Conservation (phyloP, 1,140 invertebrate species). For the Euwallacea similis region DNA sequence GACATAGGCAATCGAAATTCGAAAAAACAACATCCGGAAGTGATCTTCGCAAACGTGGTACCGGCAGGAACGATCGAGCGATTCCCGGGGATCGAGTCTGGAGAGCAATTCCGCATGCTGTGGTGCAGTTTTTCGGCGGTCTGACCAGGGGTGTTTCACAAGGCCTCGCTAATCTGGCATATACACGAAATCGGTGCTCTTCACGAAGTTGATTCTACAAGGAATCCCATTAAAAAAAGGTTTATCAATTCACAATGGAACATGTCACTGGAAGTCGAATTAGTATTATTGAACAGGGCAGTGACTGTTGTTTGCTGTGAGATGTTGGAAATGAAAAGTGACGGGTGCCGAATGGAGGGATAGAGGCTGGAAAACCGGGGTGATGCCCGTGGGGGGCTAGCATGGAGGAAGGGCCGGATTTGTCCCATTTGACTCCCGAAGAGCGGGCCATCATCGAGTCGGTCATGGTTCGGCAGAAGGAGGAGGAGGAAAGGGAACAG, state of each 20-base stretch:
- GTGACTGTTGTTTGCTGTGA: background rate
- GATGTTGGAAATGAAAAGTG: constrained; percentile 5
- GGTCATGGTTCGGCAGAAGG: constrained; percentile 93
- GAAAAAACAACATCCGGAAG: constrained; percentile 24
- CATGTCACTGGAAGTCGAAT: too few species aligned
- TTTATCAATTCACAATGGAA: too few species aligned
- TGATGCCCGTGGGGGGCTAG: constrained; percentile 47
- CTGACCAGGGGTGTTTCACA: constrained; percentile 24
- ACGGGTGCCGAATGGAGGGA: constrained; percentile 5
- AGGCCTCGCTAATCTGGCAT: background rate
- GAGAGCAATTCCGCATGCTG: constrained; percentile 25
- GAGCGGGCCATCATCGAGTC: constrained; percentile 96
- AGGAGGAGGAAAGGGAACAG: constrained; percentile 94
- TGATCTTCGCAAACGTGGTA: constrained; percentile 8
- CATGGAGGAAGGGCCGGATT: constrained; percentile 84
- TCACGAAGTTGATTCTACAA: too few species aligned
- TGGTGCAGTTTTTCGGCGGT: constrained; percentile 28
- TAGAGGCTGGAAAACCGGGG: constrained; percentile 28
- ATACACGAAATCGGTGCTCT: too few species aligned
- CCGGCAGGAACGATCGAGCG: constrained; percentile 10
- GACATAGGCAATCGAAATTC: constrained; percentile 33
- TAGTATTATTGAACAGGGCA: too few species aligned
- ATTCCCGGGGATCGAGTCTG: constrained; percentile 17
- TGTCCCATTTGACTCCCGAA: constrained; percentile 96
- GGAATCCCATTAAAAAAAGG: too few species aligned